Conservation (phyloP, 2,797 vertebrate species). For the Peromyscus aztecus region DNA sequence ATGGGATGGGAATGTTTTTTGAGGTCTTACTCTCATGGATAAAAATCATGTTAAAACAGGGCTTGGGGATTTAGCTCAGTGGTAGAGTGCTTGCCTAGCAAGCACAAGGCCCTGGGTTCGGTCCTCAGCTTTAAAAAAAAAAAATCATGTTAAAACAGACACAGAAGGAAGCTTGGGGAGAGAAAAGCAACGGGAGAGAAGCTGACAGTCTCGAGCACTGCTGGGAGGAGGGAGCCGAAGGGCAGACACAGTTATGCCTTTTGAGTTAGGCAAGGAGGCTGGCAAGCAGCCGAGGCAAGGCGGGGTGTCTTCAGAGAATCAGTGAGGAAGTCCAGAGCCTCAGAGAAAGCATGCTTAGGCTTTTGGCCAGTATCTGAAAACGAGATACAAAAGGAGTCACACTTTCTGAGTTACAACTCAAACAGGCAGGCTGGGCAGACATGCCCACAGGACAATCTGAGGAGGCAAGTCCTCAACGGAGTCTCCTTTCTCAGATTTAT, state of each 20-base stretch:
- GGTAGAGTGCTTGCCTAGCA: too few relatives aligned
- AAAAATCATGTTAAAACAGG: not conserved
- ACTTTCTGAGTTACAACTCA: not conserved
- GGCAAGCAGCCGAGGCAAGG: not conserved
- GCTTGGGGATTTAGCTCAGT: too few relatives aligned
- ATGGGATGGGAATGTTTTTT: not conserved
- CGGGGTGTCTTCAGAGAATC: not conserved
- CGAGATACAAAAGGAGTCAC: not conserved
- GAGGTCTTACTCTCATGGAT: not conserved
- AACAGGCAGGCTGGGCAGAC: not conserved
- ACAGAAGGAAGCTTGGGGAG: not conserved
- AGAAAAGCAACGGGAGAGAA: not conserved
- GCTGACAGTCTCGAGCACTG: not conserved
- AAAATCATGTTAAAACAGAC: not conserved
- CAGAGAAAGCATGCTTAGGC: not conserved
- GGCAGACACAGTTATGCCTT: not conserved
- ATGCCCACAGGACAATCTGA: not conserved
- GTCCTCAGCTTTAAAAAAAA: too few relatives aligned
- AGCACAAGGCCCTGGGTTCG: too few relatives aligned
- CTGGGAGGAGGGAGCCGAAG: not conserved
- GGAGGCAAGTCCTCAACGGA: not conserved
- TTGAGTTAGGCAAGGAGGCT: not conserved
- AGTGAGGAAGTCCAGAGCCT: not conserved
- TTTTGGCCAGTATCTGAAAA: not conserved
- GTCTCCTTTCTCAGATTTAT: not conserved